Conservation (phyloP, 64 coral and sea anemone genomes). For the Pocillopora verrucosa region DNA sequence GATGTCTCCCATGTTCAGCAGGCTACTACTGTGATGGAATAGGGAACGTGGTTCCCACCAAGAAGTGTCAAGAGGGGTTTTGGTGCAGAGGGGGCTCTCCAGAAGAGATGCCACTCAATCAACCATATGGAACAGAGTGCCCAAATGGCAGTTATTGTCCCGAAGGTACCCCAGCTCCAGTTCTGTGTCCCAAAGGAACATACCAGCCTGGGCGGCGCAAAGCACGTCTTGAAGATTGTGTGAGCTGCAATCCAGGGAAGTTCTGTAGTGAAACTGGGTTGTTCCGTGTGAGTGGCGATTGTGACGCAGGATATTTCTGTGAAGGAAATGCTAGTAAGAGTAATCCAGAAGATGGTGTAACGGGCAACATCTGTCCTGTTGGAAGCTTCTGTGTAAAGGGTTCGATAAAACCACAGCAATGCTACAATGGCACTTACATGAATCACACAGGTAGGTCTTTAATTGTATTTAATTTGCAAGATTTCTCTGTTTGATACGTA, state of each 20-base stretch:
- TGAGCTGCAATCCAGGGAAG: slow-evolving; percentile 92
- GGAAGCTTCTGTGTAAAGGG: slow-evolving; percentile 78
- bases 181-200: slow-evolving; percentile 79
- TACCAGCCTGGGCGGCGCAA: slow-evolving; percentile 84
- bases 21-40: slow-evolving; percentile 85
- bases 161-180: slow-evolving; percentile 76
- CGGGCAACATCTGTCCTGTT: slow-evolving; percentile 73
- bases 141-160: slow-evolving; percentile 96
- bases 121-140: slow-evolving; percentile 75
- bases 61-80: slow-evolving; percentile 81
- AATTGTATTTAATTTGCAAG: too few species aligned
- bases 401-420: slow-evolving; percentile 58
- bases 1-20: slow-evolving; percentile 76
- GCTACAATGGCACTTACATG: slow-evolving; percentile 89
- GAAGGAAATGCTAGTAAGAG: slow-evolving; percentile 51
- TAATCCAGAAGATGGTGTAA: slow-evolving; percentile 67
- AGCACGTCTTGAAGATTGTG: slow-evolving; percentile 66
- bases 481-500: too few species aligned
- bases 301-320: slow-evolving; percentile 83
- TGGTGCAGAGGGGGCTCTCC: slow-evolving; percentile 89
- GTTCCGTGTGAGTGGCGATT: slow-evolving; percentile 67
- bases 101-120: slow-evolving; percentile 57
- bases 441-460: slow-evolving; percentile 85
- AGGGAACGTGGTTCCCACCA: slow-evolving; percentile 55
- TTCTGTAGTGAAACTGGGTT: slow-evolving; percentile 87